Conservation (phyloP, 2,113 vertebrate species). For the Varanus komodoensis region DNA sequence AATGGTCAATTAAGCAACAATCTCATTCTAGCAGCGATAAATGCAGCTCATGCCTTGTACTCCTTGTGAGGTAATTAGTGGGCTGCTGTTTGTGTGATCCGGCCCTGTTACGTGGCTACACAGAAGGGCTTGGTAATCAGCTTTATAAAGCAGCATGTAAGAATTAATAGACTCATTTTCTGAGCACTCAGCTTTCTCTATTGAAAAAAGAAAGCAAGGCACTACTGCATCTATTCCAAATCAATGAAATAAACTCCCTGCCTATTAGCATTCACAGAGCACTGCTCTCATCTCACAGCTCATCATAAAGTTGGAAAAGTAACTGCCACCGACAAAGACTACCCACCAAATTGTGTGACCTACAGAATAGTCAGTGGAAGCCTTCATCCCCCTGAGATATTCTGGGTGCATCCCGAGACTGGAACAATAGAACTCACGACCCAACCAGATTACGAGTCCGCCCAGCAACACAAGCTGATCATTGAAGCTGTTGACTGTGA, state of each 20-base stretch:
- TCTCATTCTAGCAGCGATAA: not conserved
- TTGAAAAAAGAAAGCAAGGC: not conserved
- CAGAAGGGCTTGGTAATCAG: slow-evolving; percentile 8
- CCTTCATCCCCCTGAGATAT: not conserved
- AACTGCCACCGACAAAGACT: not conserved
- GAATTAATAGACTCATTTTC: slow-evolving; percentile 15
- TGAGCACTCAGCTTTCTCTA: not conserved
- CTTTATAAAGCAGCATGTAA: slow-evolving; percentile 15
- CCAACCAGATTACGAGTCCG: slow-evolving; percentile 14
- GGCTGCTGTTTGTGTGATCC: slow-evolving; percentile 8
- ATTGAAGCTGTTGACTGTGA: slow-evolving; percentile 10
- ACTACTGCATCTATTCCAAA: not conserved
- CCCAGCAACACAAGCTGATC: not conserved
- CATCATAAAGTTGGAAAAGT: not conserved
- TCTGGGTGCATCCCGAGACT: slow-evolving; percentile 1
- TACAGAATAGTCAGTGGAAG: not conserved
- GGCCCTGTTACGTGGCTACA: not conserved
- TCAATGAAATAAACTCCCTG: slow-evolving; percentile 11
- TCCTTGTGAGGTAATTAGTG: slow-evolving; percentile 20
- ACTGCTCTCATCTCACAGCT: not conserved
- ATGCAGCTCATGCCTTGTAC: slow-evolving; percentile 3
- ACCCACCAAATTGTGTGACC: not conserved
- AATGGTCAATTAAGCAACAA: not conserved
- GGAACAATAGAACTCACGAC: not conserved
- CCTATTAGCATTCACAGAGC: slow-evolving; percentile 3